phyloP scores from a whole-genome alignment of 2,888 invertebrate genomes.

The Chrysolina oricalcia region DNA sequence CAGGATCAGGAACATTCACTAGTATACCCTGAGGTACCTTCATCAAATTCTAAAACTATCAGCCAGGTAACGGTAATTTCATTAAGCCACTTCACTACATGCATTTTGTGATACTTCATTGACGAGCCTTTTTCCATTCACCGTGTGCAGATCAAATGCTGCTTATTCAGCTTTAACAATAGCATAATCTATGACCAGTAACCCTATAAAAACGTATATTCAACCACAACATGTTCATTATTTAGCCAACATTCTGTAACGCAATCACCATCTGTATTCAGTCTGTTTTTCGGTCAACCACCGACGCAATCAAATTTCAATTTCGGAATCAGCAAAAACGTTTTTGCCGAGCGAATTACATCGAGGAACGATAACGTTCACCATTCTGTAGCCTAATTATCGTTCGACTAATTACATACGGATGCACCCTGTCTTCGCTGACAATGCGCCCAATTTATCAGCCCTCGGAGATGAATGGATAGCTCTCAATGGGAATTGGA shows the following conservation, averaged over 20 bases:
- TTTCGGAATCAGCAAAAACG: slow-evolving; percentile 27
- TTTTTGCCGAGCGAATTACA: neutral
- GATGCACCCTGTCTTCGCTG: slow-evolving; percentile 7
- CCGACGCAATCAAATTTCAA: slow-evolving; percentile 22
- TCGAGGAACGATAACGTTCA: slow-evolving; percentile 3
- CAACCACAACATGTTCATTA: neutral
- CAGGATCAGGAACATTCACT: too few species aligned
- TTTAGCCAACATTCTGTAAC: neutral
- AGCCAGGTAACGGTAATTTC: too few species aligned
- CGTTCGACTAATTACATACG: slow-evolving; percentile 7
- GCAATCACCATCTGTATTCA: slow-evolving; percentile 2
- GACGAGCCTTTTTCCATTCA: too few species aligned
- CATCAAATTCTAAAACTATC: too few species aligned
- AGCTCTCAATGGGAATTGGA: slow-evolving; percentile 10
- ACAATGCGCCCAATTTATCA: slow-evolving; percentile 7
- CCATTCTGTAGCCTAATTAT: slow-evolving; percentile 18
- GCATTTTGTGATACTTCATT: too few species aligned
- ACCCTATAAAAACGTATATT: neutral
- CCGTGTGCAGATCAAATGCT: too few species aligned
- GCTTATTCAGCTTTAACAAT: too few species aligned
- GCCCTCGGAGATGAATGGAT: neutral
- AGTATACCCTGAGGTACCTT: too few species aligned
- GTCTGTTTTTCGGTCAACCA: slow-evolving; percentile 28
- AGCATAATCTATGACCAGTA: neutral
- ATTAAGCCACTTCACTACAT: too few species aligned